Evolutionary conservation across 2,113 vertebrate genomes (phyloP).

Genomic region (Mastomys coucha): DNA sequence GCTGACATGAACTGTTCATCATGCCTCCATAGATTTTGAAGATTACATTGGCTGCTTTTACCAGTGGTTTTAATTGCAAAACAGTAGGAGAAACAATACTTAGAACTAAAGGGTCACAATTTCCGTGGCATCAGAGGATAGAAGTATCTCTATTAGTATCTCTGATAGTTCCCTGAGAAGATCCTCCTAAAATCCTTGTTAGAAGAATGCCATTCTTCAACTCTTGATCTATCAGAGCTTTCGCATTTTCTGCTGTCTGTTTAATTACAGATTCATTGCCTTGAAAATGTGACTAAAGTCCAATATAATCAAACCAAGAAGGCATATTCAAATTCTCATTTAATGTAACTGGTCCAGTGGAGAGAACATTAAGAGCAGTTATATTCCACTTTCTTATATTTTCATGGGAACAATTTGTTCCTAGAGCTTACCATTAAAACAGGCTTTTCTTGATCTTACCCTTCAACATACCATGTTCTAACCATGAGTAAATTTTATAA

Average conservation of each 20-base stretch:
- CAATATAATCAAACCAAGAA: constrained; percentile 97
- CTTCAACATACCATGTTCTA: constrained; percentile 22
- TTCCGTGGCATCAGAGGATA: constrained; percentile 95
- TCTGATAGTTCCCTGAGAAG: constrained; percentile 94
- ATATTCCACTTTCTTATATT: background rate
- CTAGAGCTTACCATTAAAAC: background rate
- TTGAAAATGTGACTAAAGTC: constrained; percentile 91
- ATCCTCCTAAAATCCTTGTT: constrained; percentile 95
- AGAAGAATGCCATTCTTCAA: constrained; percentile 96
- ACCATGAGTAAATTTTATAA: constrained; percentile 29
- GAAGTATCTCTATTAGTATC: constrained; percentile 93
- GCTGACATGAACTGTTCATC: constrained; percentile 93
- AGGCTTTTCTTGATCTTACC: background rate
- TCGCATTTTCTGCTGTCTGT: constrained; percentile 94
- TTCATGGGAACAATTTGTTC: background rate
- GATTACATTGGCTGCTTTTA: constrained; percentile 92
- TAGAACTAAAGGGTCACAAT: constrained; percentile 94
- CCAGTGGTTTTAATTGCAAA: constrained; percentile 93
- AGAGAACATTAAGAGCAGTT: background rate
- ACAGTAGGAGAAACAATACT: constrained; percentile 91
- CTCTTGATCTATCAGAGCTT: constrained; percentile 97
- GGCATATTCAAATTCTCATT: constrained; percentile 98
- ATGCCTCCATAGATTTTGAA: constrained; percentile 95
- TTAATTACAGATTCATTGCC: constrained; percentile 96
- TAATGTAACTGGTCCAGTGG: constrained; percentile 91